Evolutionary conservation across 37 sponge, comb jelly and placozoan genomes (phyloP).

Genomic region (Petrosia ficiformis): DNA sequence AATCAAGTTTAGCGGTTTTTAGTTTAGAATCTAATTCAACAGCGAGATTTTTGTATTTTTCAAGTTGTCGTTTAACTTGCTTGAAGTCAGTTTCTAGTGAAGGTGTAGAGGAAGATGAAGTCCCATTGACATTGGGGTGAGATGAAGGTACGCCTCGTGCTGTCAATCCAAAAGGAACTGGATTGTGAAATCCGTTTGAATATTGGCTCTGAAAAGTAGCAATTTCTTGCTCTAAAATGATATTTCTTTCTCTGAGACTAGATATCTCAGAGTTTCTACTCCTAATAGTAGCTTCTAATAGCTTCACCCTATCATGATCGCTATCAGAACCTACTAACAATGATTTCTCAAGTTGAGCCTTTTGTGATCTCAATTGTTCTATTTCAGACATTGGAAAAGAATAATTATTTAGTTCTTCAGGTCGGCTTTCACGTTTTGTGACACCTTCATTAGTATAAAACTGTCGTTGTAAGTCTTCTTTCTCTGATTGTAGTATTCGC

Average conservation of each 20-base stretch:
- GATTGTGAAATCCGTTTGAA: too few species aligned
- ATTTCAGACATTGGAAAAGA: not conserved
- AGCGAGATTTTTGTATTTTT: constrained; percentile 31
- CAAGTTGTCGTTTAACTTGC: constrained; percentile 34
- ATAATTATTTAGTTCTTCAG: too few species aligned
- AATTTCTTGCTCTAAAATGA: not conserved
- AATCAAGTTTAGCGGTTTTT: constrained; percentile 39
- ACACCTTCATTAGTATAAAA: not conserved
- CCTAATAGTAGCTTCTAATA: not conserved
- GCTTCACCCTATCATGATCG: not conserved
- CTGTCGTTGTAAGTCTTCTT: not conserved
- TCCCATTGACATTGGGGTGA: not conserved
- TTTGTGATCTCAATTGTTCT: not conserved
- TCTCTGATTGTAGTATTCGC: not conserved
- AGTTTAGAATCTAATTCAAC: constrained; percentile 36
- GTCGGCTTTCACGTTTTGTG: not conserved
- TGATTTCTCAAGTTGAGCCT: not conserved
- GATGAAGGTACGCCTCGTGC: not conserved
- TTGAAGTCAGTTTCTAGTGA: constrained; percentile 16
- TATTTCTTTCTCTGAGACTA: not conserved
- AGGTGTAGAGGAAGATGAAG: not conserved
- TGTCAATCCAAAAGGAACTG: too few species aligned
- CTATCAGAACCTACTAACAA: too few species aligned
- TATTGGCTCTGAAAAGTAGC: not conserved
- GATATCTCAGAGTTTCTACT: not conserved